Evolutionary conservation across 2,113 vertebrate species (phyloP).

Genomic region (Prietella phreatophila): DNA sequence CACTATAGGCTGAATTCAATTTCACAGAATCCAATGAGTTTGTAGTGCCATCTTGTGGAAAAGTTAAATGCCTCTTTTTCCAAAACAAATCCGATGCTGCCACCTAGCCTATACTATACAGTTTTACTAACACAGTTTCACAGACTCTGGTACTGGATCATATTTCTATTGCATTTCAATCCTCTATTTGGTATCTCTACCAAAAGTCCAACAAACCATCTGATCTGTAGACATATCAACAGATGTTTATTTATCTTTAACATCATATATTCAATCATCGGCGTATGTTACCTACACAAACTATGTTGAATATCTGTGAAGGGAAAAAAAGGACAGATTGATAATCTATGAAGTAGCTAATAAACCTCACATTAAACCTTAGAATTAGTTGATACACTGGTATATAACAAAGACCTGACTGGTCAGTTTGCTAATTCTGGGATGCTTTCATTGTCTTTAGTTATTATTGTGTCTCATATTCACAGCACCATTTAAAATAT

Average conservation of each 20-base stretch:
- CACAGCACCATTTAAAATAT: no score
- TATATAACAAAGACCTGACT: no score
- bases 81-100: conserved; percentile 2
- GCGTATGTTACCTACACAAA: neutral
- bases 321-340: no score
- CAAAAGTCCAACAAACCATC: neutral
- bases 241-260: neutral
- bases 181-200: neutral
- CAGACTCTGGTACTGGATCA: neutral
- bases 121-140: neutral
- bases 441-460: no score
- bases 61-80: neutral
- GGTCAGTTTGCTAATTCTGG: no score
- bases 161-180: neutral
- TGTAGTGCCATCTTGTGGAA: conserved; percentile 37
- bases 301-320: neutral
- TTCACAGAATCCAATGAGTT: neutral
- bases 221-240: neutral
- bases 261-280: neutral
- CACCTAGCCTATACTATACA: neutral
- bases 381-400: neutral
- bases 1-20: neutral
- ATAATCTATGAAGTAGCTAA: neutral
- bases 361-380: neutral
- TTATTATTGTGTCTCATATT: no score